These are phyloP conservation scores for Hippocampus abdominalis DNA, from an alignment of 2,113 vertebrate species.

Conservation along the genomic window DNA sequence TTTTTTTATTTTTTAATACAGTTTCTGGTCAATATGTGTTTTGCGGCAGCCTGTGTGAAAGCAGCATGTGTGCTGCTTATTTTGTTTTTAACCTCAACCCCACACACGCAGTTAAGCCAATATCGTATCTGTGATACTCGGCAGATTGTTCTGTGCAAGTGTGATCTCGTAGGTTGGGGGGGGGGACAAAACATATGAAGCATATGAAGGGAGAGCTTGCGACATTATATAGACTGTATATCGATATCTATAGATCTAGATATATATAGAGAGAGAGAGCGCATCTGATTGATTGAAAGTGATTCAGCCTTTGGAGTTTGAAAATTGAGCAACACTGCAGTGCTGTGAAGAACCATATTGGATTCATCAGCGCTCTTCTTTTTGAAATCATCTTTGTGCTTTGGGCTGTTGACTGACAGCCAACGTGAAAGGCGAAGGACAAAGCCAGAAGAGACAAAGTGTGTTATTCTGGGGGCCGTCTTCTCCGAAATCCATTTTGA, in stretches of 20 bases:
- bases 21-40: background rate
- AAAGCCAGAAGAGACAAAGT: conserved; percentile 47
- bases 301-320: background rate
- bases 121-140: background rate
- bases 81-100: background rate
- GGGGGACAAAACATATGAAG: background rate
- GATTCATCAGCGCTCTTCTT: conserved; percentile 10
- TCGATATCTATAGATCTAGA: too few relatives aligned
- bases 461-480: conserved; percentile 55
- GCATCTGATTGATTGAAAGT: background rate
- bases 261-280: background rate
- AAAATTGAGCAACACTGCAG: background rate
- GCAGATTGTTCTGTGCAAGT: background rate
- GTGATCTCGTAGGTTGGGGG: background rate
- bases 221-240: background rate
- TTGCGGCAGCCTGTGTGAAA: background rate
- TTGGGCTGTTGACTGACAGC: background rate
- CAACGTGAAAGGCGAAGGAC: conserved; percentile 31
- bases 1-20: too few relatives aligned
- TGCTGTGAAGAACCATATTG: background rate
- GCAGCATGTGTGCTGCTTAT: background rate
- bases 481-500: conserved; percentile 51
- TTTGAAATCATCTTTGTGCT: conserved; percentile 8
- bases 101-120: background rate
- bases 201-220: background rate